Conservation (phyloP, 2,113 vertebrate species). For the Rynchops niger region DNA sequence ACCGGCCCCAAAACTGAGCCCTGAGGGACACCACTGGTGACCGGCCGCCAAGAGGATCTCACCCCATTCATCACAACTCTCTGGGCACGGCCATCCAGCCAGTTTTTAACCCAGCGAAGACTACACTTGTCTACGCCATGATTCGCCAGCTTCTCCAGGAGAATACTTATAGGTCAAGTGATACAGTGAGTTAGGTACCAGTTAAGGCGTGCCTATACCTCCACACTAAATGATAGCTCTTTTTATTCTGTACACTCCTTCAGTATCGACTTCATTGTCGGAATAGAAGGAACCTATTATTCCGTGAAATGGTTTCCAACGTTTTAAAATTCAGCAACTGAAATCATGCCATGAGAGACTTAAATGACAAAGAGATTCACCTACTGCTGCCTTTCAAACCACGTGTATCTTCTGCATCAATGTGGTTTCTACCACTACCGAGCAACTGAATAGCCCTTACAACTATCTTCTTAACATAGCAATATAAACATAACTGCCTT, state of each 20-base stretch:
- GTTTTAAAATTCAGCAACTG: background rate
- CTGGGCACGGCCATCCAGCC: too few species aligned
- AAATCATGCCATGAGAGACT: background rate
- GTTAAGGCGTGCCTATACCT: background rate
- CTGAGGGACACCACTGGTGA: too few species aligned
- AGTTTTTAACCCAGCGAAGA: too few species aligned
- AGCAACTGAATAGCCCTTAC: background rate
- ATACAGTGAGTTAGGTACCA: background rate
- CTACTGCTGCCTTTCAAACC: background rate
- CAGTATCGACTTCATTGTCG: background rate
- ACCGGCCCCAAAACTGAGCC: too few species aligned
- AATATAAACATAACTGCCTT: background rate
- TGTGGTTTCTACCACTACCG: background rate
- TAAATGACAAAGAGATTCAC: background rate
- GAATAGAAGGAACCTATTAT: background rate
- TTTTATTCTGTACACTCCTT: background rate
- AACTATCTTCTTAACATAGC: background rate
- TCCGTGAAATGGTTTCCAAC: background rate
- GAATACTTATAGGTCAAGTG: background rate
- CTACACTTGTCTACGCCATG: too few species aligned
- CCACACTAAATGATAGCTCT: background rate
- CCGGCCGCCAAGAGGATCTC: too few species aligned
- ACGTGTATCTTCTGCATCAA: rapidly evolving
- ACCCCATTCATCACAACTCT: too few species aligned
- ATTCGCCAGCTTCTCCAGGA: too few species aligned